phyloP scores from a whole-genome alignment of 2,797 vertebrate species.

The Champsocephalus esox region DNA sequence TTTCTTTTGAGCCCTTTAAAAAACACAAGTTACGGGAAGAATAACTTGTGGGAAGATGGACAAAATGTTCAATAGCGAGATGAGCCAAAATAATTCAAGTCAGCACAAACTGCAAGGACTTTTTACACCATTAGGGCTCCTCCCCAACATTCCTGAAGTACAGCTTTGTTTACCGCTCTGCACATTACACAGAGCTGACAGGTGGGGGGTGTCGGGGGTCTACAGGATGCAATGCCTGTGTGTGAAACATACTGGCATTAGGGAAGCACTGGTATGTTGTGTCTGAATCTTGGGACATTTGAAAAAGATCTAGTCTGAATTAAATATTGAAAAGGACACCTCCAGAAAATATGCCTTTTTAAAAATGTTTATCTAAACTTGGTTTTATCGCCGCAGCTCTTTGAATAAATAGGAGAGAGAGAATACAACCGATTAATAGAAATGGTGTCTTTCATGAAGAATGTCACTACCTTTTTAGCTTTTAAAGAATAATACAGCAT shows the following conservation, averaged over 20 bases:
- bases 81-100: slow-evolving; percentile 7
- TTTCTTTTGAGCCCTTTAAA: background rate
- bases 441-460: too few relatives aligned
- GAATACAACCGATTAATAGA: too few relatives aligned
- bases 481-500: background rate
- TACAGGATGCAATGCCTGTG: background rate
- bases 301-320: background rate
- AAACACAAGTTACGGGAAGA: background rate
- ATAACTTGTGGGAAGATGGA: background rate
- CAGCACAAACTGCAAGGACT: slow-evolving; percentile 15
- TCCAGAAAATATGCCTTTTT: background rate
- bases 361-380: background rate
- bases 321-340: background rate
- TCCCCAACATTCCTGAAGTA: slow-evolving; percentile 64
- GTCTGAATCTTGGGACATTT: background rate
- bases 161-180: slow-evolving; percentile 59
- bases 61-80: background rate
- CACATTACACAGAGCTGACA: slow-evolving; percentile 64
- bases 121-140: slow-evolving; percentile 39
- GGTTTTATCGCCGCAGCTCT: background rate
- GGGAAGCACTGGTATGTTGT: background rate
- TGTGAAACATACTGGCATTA: slow-evolving; percentile 14
- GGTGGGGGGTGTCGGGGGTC: slow-evolving; percentile 40
- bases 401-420: background rate
- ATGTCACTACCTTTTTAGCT: background rate